Evolutionary conservation across 2,888 invertebrate species (phyloP), one percentile per base, ranked within the genome.

Genomic region (Habrosyne pyritoides): DNA sequence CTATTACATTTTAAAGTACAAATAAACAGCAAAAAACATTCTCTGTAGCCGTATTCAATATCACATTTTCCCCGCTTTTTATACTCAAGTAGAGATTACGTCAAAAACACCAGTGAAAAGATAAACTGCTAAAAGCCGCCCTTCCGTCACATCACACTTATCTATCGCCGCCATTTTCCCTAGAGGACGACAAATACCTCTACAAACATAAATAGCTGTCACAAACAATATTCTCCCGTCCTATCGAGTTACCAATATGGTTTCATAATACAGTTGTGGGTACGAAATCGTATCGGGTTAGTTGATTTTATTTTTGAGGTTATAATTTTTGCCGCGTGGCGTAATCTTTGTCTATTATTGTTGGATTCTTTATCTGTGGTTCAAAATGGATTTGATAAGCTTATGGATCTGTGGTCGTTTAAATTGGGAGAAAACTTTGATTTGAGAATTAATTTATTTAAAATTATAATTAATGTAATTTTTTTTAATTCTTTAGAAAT

Each of bases 101-200:
- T 52, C 59, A 49, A 63, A 59, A 63, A 57, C 60, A 56, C 64
- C 64, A 62, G 60, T 57, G 22, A 56, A 53, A 53, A 46, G n/a
- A 47, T 30, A 59, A 53, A 52, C 47, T 55, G 52, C 50, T 59
- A 49, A 51, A 47, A 59, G 59, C 56, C 59, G 55, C 56, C 54
- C 48, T 56, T 52, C 53, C 59, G 54, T 54, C 56, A 60, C 57
- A 61, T 63, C 64, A 53, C 60, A 63, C 69, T 73, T 71, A 72
- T 69, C 69, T 67, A 51, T 59, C 57, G 21, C 62, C 63, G 55
- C 64, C 54, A 55, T 52, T 46, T 53, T 67, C 72, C 66, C 71
- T 33, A 47, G 65, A 62, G 71, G 47, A 49, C 54, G 54, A 30
- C 50, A 18, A 7, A 33, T 33, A 33, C n/a, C n/a, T 6, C 33